Evolutionary conservation across 2,113 vertebrate species (phyloP), one percentile per base, ranked within the genome.

Genomic region (Oplegnathus fasciatus): DNA sequence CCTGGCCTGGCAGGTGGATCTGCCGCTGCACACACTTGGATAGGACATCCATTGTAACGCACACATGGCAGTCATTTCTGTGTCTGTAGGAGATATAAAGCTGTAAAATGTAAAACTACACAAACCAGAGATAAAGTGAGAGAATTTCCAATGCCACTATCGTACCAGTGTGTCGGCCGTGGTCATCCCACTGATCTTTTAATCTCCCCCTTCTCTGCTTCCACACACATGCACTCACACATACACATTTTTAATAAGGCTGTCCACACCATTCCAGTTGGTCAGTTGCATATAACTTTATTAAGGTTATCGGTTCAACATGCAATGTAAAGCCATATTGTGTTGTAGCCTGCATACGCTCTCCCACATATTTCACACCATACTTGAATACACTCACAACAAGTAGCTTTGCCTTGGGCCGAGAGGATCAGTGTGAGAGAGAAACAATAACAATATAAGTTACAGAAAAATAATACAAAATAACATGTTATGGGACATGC

Each of bases 331-430:
- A 68, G 69, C 20, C 86, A 90, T 86, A 73, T 88, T 86, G 85
- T 84, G 65, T 44, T 71, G 34, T 30, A 69, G 68, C 26, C 40
- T 28, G 22, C 82, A 78, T 75, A 78, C 30, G 14, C 28, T 76
- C 62, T 34, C 84, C 80, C 77, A 82, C 66, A 44, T 72, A 73
- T 81, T 85, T 90, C 80, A 88, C 82, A 85, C 79, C 50, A 50
- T 26, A 60, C 52, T 67, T 54, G 8, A 76, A 80, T 68, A 40
- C 69, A 84, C 54, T 84, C 42, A 65, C 57, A 61, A 28, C 26
- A 82, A 82, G 28, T 37, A 40, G 11, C 48, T 28, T 54, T 44
- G 44, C 48, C 34, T 24, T 17, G 2, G 14, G n/a, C 40, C 22
- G 60, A 62, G 32, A n/a, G 46, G 34, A 60, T 44, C 11, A 8